Base-by-base conservation (phyloP, 2,888 invertebrate genomes). In the Agelastica alni region DNA sequence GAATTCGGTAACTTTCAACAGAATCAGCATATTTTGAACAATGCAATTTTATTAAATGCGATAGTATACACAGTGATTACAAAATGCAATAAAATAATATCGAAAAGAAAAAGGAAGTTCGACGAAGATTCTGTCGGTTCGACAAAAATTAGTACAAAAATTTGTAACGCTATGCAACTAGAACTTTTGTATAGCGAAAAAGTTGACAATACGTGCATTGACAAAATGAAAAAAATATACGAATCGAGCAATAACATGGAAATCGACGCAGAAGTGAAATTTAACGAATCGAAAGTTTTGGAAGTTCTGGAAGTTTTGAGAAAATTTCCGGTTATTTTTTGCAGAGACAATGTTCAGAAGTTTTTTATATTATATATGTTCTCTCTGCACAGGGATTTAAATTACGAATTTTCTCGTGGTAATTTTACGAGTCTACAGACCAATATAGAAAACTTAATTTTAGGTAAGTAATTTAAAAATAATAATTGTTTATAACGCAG, bases 11-110 rank as follows among this genome's bases (percentile, higher is more conserved):
- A 34, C 47, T 53, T 59, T 12, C 43, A 51, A 42, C 44, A 57
- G 20, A 17, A 55, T 43, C 48, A 49, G 28, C 59, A 64, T 31
- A 54, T 67, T 42, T 52, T 46, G 43, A 51, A 62, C 54, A 62
- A 63, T 16, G 6, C 53, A n/a, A 46, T 58, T 7, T 44, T 74
- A 17, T 53, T 63, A 18, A 67, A 65, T 20, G 61, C 67, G 9
- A 43, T 70, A 10, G 48, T 66, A 31, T 69, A 65, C 37, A 56
- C 62, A 6, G 51, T 59, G 31, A 62, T 73, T 14, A 52, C 57
- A 10, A 72, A 71, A 68, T 68, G 75, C 18, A 70, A 67, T 44
- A 70, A 69, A 60, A 48, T 66, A 4, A 59, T 73, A 10, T 63
- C 70, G 14, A 72, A 69, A 53, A 60, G 58, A 30, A 72, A 73